These are phyloP conservation scores for Cirrhinus molitorella DNA, from an alignment of 2,797 vertebrate species.

Conservation along the genomic window DNA sequence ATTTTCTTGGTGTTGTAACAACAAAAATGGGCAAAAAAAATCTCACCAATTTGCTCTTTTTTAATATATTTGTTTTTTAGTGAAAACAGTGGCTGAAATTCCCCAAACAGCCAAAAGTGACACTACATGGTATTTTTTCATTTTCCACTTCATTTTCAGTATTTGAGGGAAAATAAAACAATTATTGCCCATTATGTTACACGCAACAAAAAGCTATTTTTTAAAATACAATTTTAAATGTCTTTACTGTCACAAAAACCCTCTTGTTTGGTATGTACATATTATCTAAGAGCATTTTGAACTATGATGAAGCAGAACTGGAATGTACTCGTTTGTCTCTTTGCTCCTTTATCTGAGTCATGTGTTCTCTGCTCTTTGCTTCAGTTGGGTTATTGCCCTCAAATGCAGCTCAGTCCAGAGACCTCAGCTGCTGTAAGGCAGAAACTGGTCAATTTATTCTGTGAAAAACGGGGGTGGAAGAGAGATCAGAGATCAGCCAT, in stretches of 20 bases:
- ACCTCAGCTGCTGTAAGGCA: neutral
- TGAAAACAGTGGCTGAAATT: neutral
- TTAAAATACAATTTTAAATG: neutral
- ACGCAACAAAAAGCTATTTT: neutral
- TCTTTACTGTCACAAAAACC: neutral
- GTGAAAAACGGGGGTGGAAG: neutral
- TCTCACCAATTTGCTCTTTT: neutral
- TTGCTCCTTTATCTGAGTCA: conserved; percentile 14
- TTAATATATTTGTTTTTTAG: neutral
- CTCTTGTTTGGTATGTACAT: neutral
- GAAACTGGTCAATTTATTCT: conserved; percentile 33
- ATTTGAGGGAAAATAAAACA: neutral
- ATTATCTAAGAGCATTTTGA: neutral
- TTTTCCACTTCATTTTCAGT: neutral
- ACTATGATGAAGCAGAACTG: neutral
- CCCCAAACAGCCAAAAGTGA: neutral
- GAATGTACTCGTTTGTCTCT: conserved; percentile 3
- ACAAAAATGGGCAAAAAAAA: neutral
- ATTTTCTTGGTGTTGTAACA: neutral
- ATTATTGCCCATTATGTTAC: neutral
- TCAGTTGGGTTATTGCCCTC: conserved; percentile 29
- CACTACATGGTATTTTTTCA: neutral
- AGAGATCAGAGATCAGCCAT: neutral
- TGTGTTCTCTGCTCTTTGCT: conserved; percentile 21
- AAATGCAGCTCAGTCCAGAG: conserved; percentile 13